phyloP scores from a whole-genome alignment of 53 echinoderm and acorn worm genomes.

The Stichopus horrens region DNA sequence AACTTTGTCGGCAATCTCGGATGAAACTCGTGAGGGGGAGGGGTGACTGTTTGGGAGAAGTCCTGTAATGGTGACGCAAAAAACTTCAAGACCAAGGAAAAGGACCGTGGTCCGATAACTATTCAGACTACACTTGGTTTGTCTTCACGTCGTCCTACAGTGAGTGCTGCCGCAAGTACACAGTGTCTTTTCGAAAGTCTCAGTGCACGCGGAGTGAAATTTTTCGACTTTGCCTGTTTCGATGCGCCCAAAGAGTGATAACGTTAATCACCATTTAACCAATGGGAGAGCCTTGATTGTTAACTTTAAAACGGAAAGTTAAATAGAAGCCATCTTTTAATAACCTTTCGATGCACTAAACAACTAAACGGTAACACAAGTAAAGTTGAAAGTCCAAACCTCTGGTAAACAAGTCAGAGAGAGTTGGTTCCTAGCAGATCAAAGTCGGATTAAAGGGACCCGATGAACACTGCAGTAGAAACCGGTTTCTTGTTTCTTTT shows the following conservation, averaged over 20 bases:
- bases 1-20: too few relatives aligned
- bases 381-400: slow-evolving; percentile 35
- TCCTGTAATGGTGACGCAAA: too few relatives aligned
- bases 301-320: slow-evolving; percentile 47
- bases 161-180: too few relatives aligned
- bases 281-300: not conserved
- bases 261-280: slow-evolving; percentile 24
- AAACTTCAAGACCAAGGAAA: too few relatives aligned
- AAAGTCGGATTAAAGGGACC: slow-evolving; percentile 1
- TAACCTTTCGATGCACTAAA: slow-evolving; percentile 46
- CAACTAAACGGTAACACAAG: slow-evolving; percentile 36
- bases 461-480: not conserved
- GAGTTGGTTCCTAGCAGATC: slow-evolving; percentile 32
- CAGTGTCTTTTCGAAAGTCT: slow-evolving; percentile 13
- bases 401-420: slow-evolving; percentile 28
- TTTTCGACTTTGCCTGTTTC: slow-evolving; percentile 16
- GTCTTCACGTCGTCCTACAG: too few relatives aligned
- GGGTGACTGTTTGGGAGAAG: too few relatives aligned
- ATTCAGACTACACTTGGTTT: too few relatives aligned
- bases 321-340: slow-evolving; percentile 39
- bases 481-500: not conserved
- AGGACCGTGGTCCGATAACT: too few relatives aligned
- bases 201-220: slow-evolving; percentile 25
- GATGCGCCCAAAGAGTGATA: slow-evolving; percentile 19
- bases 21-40: too few relatives aligned